These are phyloP conservation scores for Pangasius krempfi DNA, from an alignment of 2,797 vertebrate genomes.

Conservation along the genomic window DNA sequence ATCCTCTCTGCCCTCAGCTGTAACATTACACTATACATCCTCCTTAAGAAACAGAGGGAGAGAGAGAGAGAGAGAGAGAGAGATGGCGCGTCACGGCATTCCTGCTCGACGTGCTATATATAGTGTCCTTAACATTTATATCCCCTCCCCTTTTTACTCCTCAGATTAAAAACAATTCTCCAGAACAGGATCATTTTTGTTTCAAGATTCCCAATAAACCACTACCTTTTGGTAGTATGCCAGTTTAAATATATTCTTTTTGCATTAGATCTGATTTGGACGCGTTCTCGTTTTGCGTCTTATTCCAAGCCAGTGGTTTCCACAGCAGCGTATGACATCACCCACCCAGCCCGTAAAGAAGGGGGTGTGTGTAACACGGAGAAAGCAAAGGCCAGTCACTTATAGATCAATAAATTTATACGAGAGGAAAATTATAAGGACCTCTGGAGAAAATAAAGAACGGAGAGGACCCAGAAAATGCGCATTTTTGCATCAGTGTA, in stretches of 20 bases:
- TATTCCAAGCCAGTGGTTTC: slow-evolving; percentile 50
- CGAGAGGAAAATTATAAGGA: background rate
- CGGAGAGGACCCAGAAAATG: background rate
- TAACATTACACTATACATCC: slow-evolving; percentile 49
- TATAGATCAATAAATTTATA: slow-evolving; percentile 18
- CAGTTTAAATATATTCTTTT: background rate
- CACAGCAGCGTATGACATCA: slow-evolving; percentile 56
- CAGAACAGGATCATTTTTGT: slow-evolving; percentile 37
- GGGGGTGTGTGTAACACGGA: slow-evolving; percentile 45
- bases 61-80: background rate
- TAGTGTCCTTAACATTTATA: slow-evolving; percentile 76
- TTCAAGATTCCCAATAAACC: background rate
- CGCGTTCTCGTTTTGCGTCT: slow-evolving; percentile 33
- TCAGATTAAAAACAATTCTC: slow-evolving; percentile 63
- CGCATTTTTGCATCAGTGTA: background rate
- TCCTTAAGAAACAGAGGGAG: slow-evolving; percentile 11
- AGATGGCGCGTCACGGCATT: slow-evolving; percentile 60
- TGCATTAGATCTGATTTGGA: slow-evolving; percentile 30
- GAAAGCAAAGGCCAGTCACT: slow-evolving; percentile 29
- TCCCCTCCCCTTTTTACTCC: slow-evolving; percentile 47
- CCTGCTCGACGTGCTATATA: slow-evolving; percentile 70
- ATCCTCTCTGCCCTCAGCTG: slow-evolving; percentile 28
- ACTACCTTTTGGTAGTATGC: background rate
- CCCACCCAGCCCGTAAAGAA: slow-evolving; percentile 50
- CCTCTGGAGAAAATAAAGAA: background rate